Evolutionary conservation across 2,113 vertebrate species (phyloP).

Genomic region (Hyperoodon ampullatus): DNA sequence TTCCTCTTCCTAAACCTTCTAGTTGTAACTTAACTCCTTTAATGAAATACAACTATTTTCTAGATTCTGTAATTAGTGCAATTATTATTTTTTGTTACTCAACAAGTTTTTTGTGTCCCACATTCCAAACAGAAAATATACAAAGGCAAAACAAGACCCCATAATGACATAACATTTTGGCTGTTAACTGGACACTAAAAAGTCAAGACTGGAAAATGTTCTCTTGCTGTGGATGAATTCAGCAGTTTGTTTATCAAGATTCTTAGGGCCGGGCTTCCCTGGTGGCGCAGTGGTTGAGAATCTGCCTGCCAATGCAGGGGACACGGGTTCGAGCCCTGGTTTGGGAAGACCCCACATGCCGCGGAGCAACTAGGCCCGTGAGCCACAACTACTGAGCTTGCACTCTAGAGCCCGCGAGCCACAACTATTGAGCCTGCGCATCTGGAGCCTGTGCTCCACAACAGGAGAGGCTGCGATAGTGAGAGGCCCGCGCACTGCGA

Average conservation of each 20-base stretch:
- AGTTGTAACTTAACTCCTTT: background rate
- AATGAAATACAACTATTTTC: background rate
- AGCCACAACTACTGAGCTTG: too few species aligned
- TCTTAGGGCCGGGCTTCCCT: background rate
- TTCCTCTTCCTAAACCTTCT: background rate
- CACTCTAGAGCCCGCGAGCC: too few species aligned
- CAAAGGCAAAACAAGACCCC: background rate
- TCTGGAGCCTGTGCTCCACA: too few species aligned
- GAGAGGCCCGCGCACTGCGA: too few species aligned
- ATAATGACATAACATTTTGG: background rate
- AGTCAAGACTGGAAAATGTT: background rate
- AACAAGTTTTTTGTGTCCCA: background rate
- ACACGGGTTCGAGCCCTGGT: too few species aligned
- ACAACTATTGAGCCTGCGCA: too few species aligned
- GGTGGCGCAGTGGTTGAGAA: too few species aligned
- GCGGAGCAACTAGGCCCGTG: too few species aligned
- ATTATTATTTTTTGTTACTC: background rate
- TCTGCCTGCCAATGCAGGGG: too few species aligned
- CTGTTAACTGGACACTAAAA: background rate
- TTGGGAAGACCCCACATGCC: too few species aligned
- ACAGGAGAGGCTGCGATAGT: too few species aligned
- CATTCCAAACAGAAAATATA: background rate
- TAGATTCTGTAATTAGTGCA: background rate
- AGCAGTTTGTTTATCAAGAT: background rate
- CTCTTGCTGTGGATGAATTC: background rate